These are phyloP conservation scores for Apis florea DNA, from an alignment of 1,140 invertebrate genomes.

Conservation along the genomic window DNA sequence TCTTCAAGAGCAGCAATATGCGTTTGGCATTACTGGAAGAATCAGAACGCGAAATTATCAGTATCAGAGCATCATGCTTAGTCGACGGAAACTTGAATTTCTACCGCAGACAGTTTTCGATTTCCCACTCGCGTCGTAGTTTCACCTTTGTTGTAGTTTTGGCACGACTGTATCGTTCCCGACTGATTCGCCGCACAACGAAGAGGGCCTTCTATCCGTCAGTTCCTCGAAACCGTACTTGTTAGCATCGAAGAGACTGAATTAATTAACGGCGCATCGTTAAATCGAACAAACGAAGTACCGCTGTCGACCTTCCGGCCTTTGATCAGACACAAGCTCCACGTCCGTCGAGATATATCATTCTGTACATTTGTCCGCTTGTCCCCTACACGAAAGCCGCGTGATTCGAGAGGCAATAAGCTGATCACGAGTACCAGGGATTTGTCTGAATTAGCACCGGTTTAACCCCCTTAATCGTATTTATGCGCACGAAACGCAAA, in stretches of 20 bases:
- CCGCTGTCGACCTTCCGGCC: slow-evolving; percentile 48
- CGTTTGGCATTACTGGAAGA: not conserved
- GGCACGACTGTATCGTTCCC: not conserved
- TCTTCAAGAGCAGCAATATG: not conserved
- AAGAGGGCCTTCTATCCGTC: not conserved
- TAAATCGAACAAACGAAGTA: slow-evolving; percentile 62
- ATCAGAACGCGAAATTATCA: slow-evolving; percentile 5
- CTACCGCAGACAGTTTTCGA: slow-evolving; percentile 29
- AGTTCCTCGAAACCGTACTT: slow-evolving; percentile 17
- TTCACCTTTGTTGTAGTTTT: slow-evolving; percentile 25
- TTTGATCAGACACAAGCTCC: slow-evolving; percentile 53
- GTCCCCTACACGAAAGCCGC: slow-evolving; percentile 13
- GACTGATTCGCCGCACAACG: not conserved
- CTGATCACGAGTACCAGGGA: slow-evolving; percentile 31
- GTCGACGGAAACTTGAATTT: not conserved
- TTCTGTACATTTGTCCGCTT: slow-evolving; percentile 41
- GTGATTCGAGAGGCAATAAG: slow-evolving; percentile 48
- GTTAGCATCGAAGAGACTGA: slow-evolving; percentile 44
- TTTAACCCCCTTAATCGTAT: slow-evolving; percentile 30
- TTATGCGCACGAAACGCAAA: not conserved
- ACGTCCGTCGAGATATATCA: slow-evolving; percentile 31
- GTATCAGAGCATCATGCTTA: not conserved
- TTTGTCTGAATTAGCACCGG: slow-evolving; percentile 42
- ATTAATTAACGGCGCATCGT: slow-evolving; percentile 55
- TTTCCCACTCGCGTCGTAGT: not conserved